Evolutionary conservation across 1,140 invertebrate species (phyloP), one percentile per base, ranked within the genome.

Genomic region (Metopolophium dirhodum): DNA sequence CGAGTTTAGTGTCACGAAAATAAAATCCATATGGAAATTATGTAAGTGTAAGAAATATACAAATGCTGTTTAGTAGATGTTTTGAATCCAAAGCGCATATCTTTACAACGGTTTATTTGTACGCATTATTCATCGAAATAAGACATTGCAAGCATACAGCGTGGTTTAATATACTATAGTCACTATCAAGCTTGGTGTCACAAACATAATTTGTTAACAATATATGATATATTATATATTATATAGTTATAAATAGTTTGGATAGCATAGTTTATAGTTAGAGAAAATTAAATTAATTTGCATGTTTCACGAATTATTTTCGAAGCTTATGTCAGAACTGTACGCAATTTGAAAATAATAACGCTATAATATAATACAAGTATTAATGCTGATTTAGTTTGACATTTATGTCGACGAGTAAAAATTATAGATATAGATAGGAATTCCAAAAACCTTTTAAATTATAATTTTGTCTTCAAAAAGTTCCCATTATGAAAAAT

Each of bases 241-340:
- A 9, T 47, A 47, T 47, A 45, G 41, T 85, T 45, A 41, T 41
- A 85, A 85, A 85, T 41, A 85, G 83, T 45, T 85, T 26, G 2
- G 41, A 26, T 45, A 26, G 23, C 83, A 85, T 41, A 45, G 23
- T 41, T 26, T 77, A n/a, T 18, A 77, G 61, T 41, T 85, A 85
- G 37, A 85, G 37, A 45, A 41, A 45, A 41, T 85, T 45, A 41
- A 85, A 85, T 85, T 87, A 87, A 87, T 87, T 87, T 49, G 20
- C 6, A n/a, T 88, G 47, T 51, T 51, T 88, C 47, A 35, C 47
- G 86, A 88, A 49, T 51, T 35, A 88, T 88, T 49, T 49, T 47
- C 30, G n/a, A 49, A 49, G n/a, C 30, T 49, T 14, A 35, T 22
- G 47, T 47, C 86, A n/a, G 47, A 49, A 22, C 45, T 35, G 45